Evolutionary conservation across 2,888 invertebrate genomes (phyloP), one percentile per base, ranked within the genome.

Genomic region (Drosophila emarginata): DNA sequence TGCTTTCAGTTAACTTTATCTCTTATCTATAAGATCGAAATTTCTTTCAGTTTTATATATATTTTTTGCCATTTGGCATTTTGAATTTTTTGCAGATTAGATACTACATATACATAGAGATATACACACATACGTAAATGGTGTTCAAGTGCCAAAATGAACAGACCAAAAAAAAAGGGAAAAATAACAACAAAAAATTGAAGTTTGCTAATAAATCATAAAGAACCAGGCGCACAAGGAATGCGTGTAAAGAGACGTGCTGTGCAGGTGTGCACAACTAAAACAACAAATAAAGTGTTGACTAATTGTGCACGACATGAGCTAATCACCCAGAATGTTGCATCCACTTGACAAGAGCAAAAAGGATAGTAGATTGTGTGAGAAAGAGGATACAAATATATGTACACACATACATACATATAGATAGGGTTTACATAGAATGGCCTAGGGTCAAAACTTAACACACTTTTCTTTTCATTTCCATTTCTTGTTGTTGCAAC

Each of bases 391-490:
- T n/a, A n/a, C n/a, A n/a, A n/a, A n/a, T 64, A 6, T 28, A 28
- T 28, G 28, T 28, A 28, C n/a, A n/a, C n/a, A n/a, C n/a, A n/a
- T n/a, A n/a, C n/a, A n/a, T n/a, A n/a, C 62, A 6, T 28, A 28
- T 28, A 5, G 2, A 28, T 23, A 6, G 26, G 26, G 26, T 26
- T 26, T 26, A 26, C 26, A 26, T 26, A 26, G 32, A 32, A 51
- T 72, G 51, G 76, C 88, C 87, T 78, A 65, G 78, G 87, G 89
- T 87, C 87, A 87, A 75, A 89, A 86, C 89, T 89, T 89, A 90
- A 89, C 89, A 90, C 88, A 87, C 87, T 89, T 89, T 80, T 67
- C 72, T 68, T 75, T 81, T 77, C 69, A 87, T 89, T 89, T 80
- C 66, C 72, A 72, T 75, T 81, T 77, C 69, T 74, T 62, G 57